Conservation (phyloP, 2,888 invertebrate genomes). For the Furcula furcula region DNA sequence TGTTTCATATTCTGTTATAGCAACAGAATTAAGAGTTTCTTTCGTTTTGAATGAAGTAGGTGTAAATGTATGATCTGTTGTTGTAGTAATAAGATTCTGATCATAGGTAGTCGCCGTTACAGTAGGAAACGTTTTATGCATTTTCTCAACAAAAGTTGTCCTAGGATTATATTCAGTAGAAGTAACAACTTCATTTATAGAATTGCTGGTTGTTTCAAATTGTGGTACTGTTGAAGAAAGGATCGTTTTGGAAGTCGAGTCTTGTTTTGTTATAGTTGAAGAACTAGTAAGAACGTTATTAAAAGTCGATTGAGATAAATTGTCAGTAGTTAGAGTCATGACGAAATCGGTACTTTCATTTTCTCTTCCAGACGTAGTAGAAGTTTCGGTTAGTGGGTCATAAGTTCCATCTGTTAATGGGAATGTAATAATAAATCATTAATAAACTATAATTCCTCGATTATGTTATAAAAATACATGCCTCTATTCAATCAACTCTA, state of each 20-base stretch:
- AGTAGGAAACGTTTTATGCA: background rate
- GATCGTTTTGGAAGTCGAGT: background rate
- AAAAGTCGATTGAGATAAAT: constrained; percentile 12
- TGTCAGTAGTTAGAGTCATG: constrained; percentile 32
- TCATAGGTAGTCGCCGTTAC: background rate
- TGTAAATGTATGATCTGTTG: background rate
- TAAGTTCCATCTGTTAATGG: constrained; percentile 79
- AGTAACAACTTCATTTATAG: background rate
- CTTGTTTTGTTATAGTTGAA: constrained; percentile 8
- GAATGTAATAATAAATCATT: constrained; percentile 64
- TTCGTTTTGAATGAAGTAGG: background rate
- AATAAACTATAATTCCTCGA: constrained; percentile 26
- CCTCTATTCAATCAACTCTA: no score
- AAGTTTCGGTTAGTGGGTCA: constrained; percentile 74
- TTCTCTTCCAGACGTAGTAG: constrained; percentile 46
- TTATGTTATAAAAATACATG: constrained; percentile 14
- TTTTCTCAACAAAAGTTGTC: background rate
- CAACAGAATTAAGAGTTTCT: background rate
- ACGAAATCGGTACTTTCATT: constrained; percentile 40
- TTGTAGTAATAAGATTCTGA: background rate
- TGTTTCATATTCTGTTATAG: background rate
- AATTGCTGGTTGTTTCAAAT: background rate
- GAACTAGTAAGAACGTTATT: constrained; percentile 8
- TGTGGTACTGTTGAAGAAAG: background rate
- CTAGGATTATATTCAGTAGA: background rate